Conservation (phyloP, 2,888 invertebrate species). For the Watsonalla cultraria region DNA sequence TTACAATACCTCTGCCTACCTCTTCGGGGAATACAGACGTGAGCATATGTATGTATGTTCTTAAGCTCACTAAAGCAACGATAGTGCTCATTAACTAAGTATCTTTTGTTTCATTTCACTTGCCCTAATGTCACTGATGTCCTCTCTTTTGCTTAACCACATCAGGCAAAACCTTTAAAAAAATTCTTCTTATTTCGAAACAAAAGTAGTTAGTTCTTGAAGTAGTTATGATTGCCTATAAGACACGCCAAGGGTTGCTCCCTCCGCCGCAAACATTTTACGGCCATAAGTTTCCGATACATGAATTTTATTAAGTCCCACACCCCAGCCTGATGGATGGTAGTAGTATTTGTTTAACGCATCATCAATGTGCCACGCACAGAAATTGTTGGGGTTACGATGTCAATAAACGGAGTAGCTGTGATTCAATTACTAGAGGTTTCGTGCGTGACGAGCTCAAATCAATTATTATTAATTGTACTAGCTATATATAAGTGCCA, state of each 20-base stretch:
- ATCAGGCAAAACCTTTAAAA: too few relatives aligned
- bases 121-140: too few relatives aligned
- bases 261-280: constrained; percentile 66
- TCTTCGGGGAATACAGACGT: too few relatives aligned
- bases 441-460: constrained; percentile 36
- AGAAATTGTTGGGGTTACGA: constrained; percentile 47
- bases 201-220: constrained; percentile 12
- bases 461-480: not conserved
- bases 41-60: too few relatives aligned
- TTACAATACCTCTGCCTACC: too few relatives aligned
- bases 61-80: too few relatives aligned
- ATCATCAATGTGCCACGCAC: constrained; percentile 62
- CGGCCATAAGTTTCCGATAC: constrained; percentile 77
- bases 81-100: too few relatives aligned
- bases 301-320: constrained; percentile 77
- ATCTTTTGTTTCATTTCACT: too few relatives aligned
- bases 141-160: too few relatives aligned
- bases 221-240: constrained; percentile 24
- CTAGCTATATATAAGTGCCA: too few relatives aligned
- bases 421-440: constrained; percentile 42
- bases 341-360: constrained; percentile 74
- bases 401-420: constrained; percentile 20
- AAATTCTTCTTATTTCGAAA: not conserved
- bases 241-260: constrained; percentile 56
- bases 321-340: constrained; percentile 59